Evolutionary conservation across 2,888 invertebrate species (phyloP).

Genomic region (Cryptocephalus moraei): DNA sequence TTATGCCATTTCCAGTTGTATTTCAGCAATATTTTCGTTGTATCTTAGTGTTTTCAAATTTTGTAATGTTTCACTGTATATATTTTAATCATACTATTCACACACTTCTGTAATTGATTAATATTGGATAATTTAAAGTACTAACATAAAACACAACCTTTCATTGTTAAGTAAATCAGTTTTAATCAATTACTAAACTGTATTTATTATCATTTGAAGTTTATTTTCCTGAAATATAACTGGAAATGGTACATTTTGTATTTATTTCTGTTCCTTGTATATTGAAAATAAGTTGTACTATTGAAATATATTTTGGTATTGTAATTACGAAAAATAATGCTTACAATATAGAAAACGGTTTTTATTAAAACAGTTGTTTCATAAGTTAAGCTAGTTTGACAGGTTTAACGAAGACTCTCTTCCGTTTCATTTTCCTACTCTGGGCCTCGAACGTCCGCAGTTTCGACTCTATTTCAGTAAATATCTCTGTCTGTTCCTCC

Average conservation of each 20-base stretch:
- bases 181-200: no score
- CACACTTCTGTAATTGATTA: no score
- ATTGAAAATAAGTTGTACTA: constrained; percentile 18
- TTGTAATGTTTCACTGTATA: no score
- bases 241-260: constrained; percentile 13
- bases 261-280: constrained; percentile 20
- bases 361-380: neutral
- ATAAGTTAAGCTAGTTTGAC: constrained; percentile 38
- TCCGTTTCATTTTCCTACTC: constrained; percentile 51
- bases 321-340: neutral
- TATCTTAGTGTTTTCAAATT: no score
- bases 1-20: no score
- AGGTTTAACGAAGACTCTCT: constrained; percentile 50
- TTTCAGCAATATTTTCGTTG: no score
- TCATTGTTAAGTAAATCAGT: no score
- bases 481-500: constrained; percentile 80
- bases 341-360: neutral
- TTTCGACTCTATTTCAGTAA: constrained; percentile 69
- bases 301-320: constrained; percentile 19
- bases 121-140: no score
- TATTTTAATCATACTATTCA: no score
- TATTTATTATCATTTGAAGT: no score
- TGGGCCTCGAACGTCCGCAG: constrained; percentile 60
- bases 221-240: no score
- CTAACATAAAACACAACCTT: no score